Conservation (phyloP, 2,888 invertebrate genomes). For the Luperina nickerlii region DNA sequence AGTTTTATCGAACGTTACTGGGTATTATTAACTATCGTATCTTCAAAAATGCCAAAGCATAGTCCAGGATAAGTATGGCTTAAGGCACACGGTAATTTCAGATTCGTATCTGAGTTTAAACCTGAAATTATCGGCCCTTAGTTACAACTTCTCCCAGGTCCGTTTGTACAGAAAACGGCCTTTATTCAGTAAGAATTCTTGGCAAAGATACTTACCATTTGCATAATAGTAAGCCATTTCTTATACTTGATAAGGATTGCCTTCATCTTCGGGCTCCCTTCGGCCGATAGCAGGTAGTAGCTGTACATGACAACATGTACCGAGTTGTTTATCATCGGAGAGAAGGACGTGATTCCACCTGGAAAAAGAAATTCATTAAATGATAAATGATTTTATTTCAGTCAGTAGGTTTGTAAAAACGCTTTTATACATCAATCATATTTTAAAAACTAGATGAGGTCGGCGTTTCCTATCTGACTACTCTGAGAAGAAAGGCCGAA, state of each 20-base stretch:
- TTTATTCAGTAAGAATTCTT: neutral
- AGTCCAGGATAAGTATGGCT: neutral
- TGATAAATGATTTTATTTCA: neutral
- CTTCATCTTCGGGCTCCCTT: slow-evolving; percentile 91
- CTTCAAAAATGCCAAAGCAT: neutral
- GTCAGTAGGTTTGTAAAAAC: neutral
- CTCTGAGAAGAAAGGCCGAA: neutral
- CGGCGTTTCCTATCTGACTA: neutral
- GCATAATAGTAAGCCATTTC: slow-evolving; percentile 91
- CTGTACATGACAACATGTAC: slow-evolving; percentile 95
- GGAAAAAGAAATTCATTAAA: slow-evolving; percentile 46
- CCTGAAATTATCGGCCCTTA: neutral
- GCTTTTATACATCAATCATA: neutral
- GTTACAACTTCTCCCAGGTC: too few relatives aligned
- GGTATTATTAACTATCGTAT: neutral
- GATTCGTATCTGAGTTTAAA: neutral
- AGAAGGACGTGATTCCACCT: slow-evolving; percentile 93
- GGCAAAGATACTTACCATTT: slow-evolving; percentile 90
- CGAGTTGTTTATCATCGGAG: slow-evolving; percentile 91
- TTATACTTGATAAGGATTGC: slow-evolving; percentile 91
- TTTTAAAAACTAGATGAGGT: neutral
- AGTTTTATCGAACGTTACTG: neutral
- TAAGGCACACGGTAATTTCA: neutral
- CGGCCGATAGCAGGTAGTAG: slow-evolving; percentile 92
- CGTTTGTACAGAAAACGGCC: neutral